Percentiles rank a stretch among this genome's conserved stretches.
Evolutionary conservation across 2,797 vertebrate species (phyloP).

Genomic region (Hypotaenidia okinawae): DNA sequence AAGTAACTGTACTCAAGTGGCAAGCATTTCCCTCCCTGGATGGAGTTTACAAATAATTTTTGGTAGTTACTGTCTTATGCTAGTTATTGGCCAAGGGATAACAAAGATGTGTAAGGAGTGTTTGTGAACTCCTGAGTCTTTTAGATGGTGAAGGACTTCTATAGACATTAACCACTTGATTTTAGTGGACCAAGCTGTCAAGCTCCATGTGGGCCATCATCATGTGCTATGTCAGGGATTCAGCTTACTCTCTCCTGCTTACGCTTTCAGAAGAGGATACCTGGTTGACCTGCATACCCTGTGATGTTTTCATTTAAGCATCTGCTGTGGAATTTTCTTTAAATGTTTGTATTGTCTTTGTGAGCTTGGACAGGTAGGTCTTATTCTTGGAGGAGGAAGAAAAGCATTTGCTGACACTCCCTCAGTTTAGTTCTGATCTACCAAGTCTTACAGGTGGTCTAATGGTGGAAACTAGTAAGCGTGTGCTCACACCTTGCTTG

Average conservation of each 20-base stretch:
- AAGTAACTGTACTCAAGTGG: background rate
- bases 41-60: background rate
- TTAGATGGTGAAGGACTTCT: background rate
- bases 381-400: background rate
- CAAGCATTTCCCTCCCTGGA: background rate
- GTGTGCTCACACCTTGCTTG: background rate
- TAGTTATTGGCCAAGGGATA: background rate
- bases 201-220: background rate
- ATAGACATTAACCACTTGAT: background rate
- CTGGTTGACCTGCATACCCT: background rate
- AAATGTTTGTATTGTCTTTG: background rate
- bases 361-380: background rate
- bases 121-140: background rate
- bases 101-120: background rate
- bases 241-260: background rate
- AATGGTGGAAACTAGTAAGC: background rate
- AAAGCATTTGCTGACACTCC: background rate
- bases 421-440: background rate
- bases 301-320: background rate
- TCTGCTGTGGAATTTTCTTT: background rate
- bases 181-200: background rate
- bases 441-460: background rate
- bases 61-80: background rate
- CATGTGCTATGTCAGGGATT: background rate
- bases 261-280: background rate